Conservation (phyloP, 2,113 vertebrate genomes). For the Paramormyrops kingsleyae region DNA sequence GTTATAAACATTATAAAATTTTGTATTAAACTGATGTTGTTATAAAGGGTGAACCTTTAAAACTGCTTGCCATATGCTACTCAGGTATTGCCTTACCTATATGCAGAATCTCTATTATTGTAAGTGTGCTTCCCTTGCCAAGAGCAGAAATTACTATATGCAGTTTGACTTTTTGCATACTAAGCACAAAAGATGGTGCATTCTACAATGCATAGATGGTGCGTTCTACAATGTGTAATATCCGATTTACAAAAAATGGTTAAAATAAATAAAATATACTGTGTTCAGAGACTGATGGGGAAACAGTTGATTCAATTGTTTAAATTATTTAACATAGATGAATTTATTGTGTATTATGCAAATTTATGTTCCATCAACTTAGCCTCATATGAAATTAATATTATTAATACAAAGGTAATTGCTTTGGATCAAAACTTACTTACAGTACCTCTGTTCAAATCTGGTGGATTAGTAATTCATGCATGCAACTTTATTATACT, state of each 20-base stretch:
- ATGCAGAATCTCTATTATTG: background rate
- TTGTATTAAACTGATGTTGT: background rate
- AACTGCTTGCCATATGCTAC: background rate
- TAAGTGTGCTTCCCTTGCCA: background rate
- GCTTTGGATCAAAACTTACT: constrained; percentile 49
- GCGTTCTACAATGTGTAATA: background rate
- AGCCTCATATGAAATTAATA: constrained; percentile 29
- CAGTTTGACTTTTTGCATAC: background rate
- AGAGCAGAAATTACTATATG: background rate
- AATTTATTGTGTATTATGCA: background rate
- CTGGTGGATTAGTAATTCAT: constrained; percentile 48
- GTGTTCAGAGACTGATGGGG: background rate
- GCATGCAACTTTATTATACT: constrained; percentile 44
- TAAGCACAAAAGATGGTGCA: background rate
- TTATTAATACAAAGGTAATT: constrained; percentile 44
- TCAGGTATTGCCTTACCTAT: background rate
- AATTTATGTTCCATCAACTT: constrained; percentile 17
- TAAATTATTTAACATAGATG: background rate
- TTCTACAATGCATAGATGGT: background rate
- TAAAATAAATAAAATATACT: background rate
- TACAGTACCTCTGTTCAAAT: constrained; percentile 28
- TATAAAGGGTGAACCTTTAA: background rate
- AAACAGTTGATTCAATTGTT: background rate
- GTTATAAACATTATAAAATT: background rate
- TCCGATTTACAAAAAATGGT: background rate